These are phyloP conservation scores for Laothoe populi DNA, from an alignment of 2,888 invertebrate genomes.

Conservation along the genomic window DNA sequence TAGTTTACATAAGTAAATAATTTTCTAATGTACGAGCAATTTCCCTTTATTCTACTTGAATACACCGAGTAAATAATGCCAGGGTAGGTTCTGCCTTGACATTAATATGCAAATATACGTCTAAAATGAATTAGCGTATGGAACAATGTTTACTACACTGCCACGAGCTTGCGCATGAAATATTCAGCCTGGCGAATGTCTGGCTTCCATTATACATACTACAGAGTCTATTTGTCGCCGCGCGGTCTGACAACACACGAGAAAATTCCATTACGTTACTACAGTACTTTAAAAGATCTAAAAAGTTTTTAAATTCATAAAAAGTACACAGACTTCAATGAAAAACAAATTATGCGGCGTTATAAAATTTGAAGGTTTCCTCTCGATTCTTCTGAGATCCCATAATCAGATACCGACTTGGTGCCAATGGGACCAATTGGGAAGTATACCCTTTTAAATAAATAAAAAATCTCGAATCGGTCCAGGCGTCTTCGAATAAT, in stretches of 20 bases:
- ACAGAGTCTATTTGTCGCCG: slow-evolving; percentile 38
- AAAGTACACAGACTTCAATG: too few species aligned
- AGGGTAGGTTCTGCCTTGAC: background rate
- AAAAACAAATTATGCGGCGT: too few species aligned
- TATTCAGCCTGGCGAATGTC: slow-evolving; percentile 33
- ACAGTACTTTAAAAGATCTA: background rate
- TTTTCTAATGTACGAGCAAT: too few species aligned
- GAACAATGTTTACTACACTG: slow-evolving; percentile 28
- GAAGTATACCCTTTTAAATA: too few species aligned
- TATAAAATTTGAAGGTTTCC: too few species aligned
- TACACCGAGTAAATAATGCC: background rate
- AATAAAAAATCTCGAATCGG: too few species aligned
- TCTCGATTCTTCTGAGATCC: too few species aligned
- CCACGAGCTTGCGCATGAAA: slow-evolving; percentile 30
- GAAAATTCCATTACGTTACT: slow-evolving; percentile 35
- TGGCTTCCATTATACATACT: slow-evolving; percentile 37
- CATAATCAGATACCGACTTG: too few species aligned
- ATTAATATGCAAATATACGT: slow-evolving; percentile 9
- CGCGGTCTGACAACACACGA: slow-evolving; percentile 37
- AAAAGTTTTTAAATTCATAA: background rate
- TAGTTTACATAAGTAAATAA: too few species aligned
- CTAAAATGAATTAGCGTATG: slow-evolving; percentile 15
- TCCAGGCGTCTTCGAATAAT: too few species aligned
- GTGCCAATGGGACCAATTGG: too few species aligned
- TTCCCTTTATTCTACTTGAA: background rate